Base-by-base conservation (phyloP, 2,797 vertebrate genomes). In the Gallinago solitaria region DNA sequence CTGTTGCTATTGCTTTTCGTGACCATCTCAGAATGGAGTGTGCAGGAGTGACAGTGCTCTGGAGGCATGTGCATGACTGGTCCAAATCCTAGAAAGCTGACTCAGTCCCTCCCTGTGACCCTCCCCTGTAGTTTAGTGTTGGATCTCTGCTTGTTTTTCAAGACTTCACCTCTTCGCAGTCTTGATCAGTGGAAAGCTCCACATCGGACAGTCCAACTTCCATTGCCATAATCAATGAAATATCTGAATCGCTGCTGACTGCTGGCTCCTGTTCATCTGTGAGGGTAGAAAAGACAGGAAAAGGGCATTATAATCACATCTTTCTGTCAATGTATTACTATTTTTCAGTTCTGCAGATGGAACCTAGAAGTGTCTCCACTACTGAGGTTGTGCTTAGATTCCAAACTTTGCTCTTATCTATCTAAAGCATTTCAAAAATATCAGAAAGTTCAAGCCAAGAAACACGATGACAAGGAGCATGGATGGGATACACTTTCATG, bases 211-310 rank as follows among this genome's bases (percentile, higher is more conserved):
- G 97, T 97, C 98, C 98, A 48, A 98, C 98, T 74, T 99, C 99
- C 97, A 98, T 97, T 1, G 98, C 98, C 98, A 98, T 98, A 88
- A 99, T 98, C 87, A 99, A 90, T 2, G 99, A 99, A 39, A 98
- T 98, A 97, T 99, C 99, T 3, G 99, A 99, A 89, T 99, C 98
- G 23, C 99, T 99, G 98, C 99, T 99, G 91, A 99, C 97, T 2
- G 98, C 98, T 61, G 98, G 98, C 95, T 99, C 99, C 93, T 98
- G 98, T 87, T 99, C 99, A 98, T 98, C 99, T 99, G 98, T 35
- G 70, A 74, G 67, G 83, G 78, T 3, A 24, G 87, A 97, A 94
- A 87, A 93, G n/a, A 93, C 71, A 82, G 47, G 30, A 61, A 78
- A 97, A 88, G 17, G 23, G n/a, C 48, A 64, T 90, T 83, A 84